Percentiles rank a stretch among this genome's conserved stretches.
phyloP scores from a whole-genome alignment of 2,113 vertebrate genomes.

The Semnornis frantzii region DNA sequence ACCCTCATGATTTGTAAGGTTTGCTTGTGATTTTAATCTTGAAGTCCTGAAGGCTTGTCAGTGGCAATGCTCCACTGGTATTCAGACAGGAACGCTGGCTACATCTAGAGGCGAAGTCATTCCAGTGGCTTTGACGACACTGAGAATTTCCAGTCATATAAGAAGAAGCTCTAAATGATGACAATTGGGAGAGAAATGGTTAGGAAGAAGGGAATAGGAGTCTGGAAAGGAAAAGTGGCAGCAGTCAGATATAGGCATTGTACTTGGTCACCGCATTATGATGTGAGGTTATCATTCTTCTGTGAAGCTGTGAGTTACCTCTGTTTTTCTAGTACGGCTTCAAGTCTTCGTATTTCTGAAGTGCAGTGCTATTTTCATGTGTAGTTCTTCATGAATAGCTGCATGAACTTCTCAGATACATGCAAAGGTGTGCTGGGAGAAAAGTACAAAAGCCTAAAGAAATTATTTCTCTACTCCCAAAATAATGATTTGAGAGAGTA shows the following conservation, averaged over 20 bases:
- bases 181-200: background rate
- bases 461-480: background rate
- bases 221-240: background rate
- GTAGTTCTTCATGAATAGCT: background rate
- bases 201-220: background rate
- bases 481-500: background rate
- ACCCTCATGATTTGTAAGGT: background rate
- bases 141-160: background rate
- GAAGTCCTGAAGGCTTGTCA: background rate
- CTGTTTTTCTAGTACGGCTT: background rate
- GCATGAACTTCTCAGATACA: background rate
- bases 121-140: background rate
- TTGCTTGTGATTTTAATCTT: slow-evolving; percentile 1
- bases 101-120: slow-evolving; percentile 18
- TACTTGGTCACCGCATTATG: background rate
- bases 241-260: background rate
- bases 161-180: background rate
- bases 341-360: background rate
- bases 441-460: background rate
- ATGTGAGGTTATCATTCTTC: background rate
- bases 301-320: background rate
- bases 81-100: slow-evolving; percentile 29
- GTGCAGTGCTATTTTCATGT: background rate
- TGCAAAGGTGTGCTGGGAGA: background rate
- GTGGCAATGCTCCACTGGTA: background rate